Evolutionary conservation across 2,113 vertebrate genomes (phyloP), one percentile per base, ranked within the genome.

Genomic region (Trachemys scripta): DNA sequence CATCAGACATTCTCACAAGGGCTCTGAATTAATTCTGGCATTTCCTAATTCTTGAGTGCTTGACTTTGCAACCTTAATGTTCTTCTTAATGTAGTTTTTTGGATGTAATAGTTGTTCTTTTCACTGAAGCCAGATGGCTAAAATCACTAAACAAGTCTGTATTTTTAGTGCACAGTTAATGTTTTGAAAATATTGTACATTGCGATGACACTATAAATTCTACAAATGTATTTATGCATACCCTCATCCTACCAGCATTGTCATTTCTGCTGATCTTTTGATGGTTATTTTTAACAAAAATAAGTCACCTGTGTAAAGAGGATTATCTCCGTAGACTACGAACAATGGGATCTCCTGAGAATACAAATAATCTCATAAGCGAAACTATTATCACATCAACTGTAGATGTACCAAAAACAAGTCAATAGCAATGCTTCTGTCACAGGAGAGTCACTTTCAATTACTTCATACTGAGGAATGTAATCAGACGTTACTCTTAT

Each of bases 311-410:
- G 82, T 91, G 35, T 85, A 50, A 56, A 94, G 81, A 29, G 25
- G 59, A 35, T 82, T 78, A 42, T 47, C 75, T 78, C 25, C 42
- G 27, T 22, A 38, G 19, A 38, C 1, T 14, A 4, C 25, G 8
- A 27, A 45, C 20, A 35, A 82, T 20, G 25, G 51, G 0, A 47
- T 82, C 11, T 56, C n/a, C 47, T 69, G 85, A n/a, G 19, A 76
- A 49, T 13, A 38, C 0, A 0, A 38, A 27, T 25, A 69, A 8
- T 8, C 82, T 20, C 11, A 80, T 79, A 86, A 75, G 8, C 6
- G 51, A 59, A 47, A 76, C 11, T 2, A 78, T 49, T 65, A 50
- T 91, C 10, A 2, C 47, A 59, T n/a, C 50, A 47, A 76, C 25
- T n/a, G 7, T 22, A 75, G 12, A 49, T n/a, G 5, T 84, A 42